These are phyloP conservation scores for Calliphora vomitoria DNA, from an alignment of 2,888 invertebrate species.

Conservation along the genomic window DNA sequence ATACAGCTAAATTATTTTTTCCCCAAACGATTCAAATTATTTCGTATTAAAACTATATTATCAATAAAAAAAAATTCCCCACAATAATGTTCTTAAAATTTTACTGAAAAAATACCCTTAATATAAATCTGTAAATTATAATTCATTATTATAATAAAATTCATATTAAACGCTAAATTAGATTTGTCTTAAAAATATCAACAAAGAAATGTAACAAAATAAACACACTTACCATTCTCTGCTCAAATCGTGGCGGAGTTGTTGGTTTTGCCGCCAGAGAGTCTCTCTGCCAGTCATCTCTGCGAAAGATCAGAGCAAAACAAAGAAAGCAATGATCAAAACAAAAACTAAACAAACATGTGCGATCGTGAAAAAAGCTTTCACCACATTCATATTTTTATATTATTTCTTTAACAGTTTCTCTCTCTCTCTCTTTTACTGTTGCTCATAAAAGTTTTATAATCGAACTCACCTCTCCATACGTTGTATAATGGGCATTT, in stretches of 20 bases:
- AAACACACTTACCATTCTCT: slow-evolving; percentile 73
- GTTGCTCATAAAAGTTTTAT: neutral
- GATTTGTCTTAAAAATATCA: neutral
- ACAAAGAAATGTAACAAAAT: neutral
- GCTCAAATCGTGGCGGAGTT: slow-evolving; percentile 68
- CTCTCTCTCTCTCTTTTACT: neutral
- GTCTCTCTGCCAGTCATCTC: slow-evolving; percentile 76
- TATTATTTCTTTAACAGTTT: neutral
- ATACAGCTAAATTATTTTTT: too few relatives aligned
- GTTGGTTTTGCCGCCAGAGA: slow-evolving; percentile 54
- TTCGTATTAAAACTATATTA: too few relatives aligned
- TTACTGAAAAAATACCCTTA: too few relatives aligned
- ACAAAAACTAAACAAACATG: slow-evolving; percentile 69
- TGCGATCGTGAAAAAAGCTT: slow-evolving; percentile 25
- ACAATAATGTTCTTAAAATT: too few relatives aligned
- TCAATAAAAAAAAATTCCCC: too few relatives aligned
- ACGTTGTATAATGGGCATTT: slow-evolving; percentile 89
- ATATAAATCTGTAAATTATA: too few relatives aligned
- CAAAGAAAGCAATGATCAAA: slow-evolving; percentile 73
- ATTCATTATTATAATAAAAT: too few relatives aligned
- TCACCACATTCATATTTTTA: slow-evolving; percentile 27
- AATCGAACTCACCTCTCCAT: slow-evolving; percentile 86
- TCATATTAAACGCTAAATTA: neutral
- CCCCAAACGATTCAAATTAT: too few relatives aligned
- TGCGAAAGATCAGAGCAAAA: slow-evolving; percentile 70